Evolutionary conservation across 1,140 invertebrate species (phyloP), one percentile per base, ranked within the genome.

Genomic region (Melanaphis sacchari): DNA sequence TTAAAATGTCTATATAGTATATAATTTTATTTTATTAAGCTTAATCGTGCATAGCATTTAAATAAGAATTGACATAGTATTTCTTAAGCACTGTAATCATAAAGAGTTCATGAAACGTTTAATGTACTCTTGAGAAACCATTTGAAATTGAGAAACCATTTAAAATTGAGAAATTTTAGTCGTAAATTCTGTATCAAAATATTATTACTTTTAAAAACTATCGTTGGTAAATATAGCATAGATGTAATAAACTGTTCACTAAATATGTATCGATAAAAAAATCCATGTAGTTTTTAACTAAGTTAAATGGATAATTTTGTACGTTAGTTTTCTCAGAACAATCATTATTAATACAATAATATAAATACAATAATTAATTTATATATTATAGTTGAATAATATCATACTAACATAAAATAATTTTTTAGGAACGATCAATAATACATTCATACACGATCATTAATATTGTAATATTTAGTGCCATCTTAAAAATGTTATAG

Each of bases 141-240:
- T 90, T 90, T 90, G 38, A 54, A 36, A n/a, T n/a, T n/a, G n/a
- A 90, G 24, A 54, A 36, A 36, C 46, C 88, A 26, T 90, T 90
- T 90, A 54, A 54, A 36, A n/a, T n/a, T n/a, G n/a, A 90, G 24
- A 54, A 36, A 49, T 22, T 54, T 54, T 36, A 21, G 49, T 90
- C 24, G 49, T 90, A 54, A 90, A 90, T 38, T 54, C 49, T 89
- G 15, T 49, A 38, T 7, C n/a, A 31, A 89, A 89, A 54, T 46
- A 52, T 89, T 89, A 54, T 54, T 88, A 43, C 43, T 38, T 89
- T 89, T 89, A 6, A 89, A 38, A 40, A 38, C 87, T 54, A 89
- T 46, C 36, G 82, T 46, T 38, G 26, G 46, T 26, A 49, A 82
- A 11, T n/a, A n/a, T 40, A 8, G 46, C 87, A 49, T 1, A 22